Conservation (phyloP, 2,113 vertebrate genomes). For the Psophia crepitans region DNA sequence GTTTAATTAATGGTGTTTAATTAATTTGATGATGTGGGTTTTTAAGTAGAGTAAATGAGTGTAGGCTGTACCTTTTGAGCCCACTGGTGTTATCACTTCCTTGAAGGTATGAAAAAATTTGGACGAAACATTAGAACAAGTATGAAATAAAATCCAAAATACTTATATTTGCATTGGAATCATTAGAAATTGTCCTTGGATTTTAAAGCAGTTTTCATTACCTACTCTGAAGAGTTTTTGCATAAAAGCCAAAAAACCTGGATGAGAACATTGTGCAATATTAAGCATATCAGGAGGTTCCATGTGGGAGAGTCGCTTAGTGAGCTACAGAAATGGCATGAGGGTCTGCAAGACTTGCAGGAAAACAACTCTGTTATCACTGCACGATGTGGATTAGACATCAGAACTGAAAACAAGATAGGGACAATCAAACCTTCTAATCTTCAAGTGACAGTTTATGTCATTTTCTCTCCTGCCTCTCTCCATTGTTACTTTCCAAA, state of each 20-base stretch:
- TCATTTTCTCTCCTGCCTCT: background rate
- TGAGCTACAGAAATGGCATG: background rate
- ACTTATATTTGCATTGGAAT: background rate
- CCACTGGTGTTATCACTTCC: background rate
- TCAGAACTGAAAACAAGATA: background rate
- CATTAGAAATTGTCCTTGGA: background rate
- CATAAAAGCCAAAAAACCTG: background rate
- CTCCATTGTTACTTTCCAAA: background rate
- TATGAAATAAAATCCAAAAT: background rate
- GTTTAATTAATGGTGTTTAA: constrained; percentile 8
- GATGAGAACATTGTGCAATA: background rate
- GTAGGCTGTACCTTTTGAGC: background rate
- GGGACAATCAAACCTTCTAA: background rate
- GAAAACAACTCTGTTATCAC: background rate
- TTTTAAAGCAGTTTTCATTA: constrained; percentile 1
- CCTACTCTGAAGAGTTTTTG: background rate
- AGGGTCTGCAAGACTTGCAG: background rate
- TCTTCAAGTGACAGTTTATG: background rate
- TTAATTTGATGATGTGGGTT: constrained; percentile 12
- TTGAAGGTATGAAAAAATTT: constrained; percentile 18
- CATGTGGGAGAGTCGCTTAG: background rate
- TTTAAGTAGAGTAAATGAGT: background rate
- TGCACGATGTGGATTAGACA: background rate
- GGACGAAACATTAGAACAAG: background rate
- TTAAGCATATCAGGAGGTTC: background rate